Conservation (phyloP, 2,888 invertebrate species). For the Dynastes hyllus region DNA sequence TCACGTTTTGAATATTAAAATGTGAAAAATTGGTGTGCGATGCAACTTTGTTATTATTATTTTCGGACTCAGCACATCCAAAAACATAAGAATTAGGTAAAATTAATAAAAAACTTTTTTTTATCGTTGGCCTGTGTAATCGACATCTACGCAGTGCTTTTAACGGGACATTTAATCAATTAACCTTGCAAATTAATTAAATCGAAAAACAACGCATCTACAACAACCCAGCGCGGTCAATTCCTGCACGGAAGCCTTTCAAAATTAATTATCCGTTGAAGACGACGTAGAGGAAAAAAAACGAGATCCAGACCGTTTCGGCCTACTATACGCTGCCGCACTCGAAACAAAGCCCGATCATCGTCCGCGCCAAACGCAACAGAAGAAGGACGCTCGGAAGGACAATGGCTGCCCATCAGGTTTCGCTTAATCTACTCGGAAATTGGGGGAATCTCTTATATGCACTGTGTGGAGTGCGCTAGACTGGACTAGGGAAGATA, state of each 20-base stretch:
- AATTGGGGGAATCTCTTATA: conserved; percentile 69
- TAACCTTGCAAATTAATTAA: conserved; percentile 11
- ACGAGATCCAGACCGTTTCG: conserved; percentile 4
- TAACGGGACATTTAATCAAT: conserved; percentile 10
- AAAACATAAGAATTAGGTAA: no score
- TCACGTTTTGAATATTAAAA: no score
- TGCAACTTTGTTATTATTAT: no score
- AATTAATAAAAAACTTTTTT: no score
- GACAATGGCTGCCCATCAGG: conserved; percentile 65
- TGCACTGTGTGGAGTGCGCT: not conserved
- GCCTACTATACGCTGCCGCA: conserved; percentile 5
- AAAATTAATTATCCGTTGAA: conserved; percentile 31
- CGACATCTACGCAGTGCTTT: no score
- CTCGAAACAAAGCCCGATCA: conserved; percentile 2
- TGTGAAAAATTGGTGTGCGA: no score
- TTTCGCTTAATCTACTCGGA: conserved; percentile 70
- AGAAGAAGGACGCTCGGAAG: conserved; percentile 44
- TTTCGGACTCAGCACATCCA: no score
- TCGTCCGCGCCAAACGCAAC: conserved; percentile 5
- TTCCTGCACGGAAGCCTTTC: conserved; percentile 32
- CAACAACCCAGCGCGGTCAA: conserved; percentile 18
- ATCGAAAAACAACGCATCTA: not conserved
- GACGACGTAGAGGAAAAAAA: not conserved
- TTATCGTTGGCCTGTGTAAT: no score
- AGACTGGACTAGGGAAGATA: not conserved